A percentile compares a stretch with the other conserved stretches of the same genome.
phyloP scores from a whole-genome alignment of 1,140 invertebrate genomes.

The Nasonia vitripennis region DNA sequence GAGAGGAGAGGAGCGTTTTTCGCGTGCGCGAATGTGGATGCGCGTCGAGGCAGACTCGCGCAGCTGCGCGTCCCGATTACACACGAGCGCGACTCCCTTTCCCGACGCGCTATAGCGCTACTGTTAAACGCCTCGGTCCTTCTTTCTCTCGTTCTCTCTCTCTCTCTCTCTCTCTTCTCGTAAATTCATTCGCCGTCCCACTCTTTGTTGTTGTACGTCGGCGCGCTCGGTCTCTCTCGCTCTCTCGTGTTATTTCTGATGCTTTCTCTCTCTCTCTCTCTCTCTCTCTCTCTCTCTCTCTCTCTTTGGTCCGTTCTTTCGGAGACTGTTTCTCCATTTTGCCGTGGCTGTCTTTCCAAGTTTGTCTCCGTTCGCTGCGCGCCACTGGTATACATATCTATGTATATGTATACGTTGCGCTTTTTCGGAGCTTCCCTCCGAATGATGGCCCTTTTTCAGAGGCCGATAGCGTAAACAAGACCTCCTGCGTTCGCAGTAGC shows the following conservation, averaged over 20 bases:
- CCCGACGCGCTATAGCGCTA: constrained; percentile 28
- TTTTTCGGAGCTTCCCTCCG: background rate
- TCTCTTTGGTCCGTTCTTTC: background rate
- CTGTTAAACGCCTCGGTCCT: background rate
- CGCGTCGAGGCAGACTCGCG: constrained; percentile 38
- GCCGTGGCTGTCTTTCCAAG: background rate
- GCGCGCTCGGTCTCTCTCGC: background rate
- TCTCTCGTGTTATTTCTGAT: background rate
- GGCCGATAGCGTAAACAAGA: background rate
- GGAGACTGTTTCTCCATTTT: background rate
- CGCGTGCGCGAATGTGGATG: background rate
- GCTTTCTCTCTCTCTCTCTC: background rate
- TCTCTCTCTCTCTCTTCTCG: constrained; percentile 20
- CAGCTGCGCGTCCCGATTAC: constrained; percentile 63
- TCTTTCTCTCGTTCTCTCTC: too few species aligned
- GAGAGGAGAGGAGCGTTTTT: background rate
- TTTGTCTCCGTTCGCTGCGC: background rate
- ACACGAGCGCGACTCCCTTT: constrained; percentile 50
- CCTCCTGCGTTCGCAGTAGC: background rate
- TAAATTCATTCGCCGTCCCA: background rate
- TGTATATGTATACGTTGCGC: background rate
- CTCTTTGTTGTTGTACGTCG: constrained; percentile 12
- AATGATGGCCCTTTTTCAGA: background rate
- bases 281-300: constrained; percentile 8
- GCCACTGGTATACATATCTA: background rate